phyloP scores from a whole-genome alignment of 2,797 vertebrate genomes.

The Cheirogaleus major region DNA sequence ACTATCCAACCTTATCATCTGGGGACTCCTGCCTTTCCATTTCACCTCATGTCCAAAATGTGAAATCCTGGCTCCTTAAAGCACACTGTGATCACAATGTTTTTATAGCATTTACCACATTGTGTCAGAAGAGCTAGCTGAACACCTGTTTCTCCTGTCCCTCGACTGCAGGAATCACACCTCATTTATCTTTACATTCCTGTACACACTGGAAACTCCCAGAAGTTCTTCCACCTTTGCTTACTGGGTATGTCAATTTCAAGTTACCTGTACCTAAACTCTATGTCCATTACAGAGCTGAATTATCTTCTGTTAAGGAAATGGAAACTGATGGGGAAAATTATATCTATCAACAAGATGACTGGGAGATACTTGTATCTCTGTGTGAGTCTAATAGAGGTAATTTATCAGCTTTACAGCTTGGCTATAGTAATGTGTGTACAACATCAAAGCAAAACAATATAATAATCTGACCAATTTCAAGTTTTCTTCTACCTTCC shows the following conservation, averaged over 20 bases:
- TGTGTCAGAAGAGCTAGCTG: neutral
- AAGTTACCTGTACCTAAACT: neutral
- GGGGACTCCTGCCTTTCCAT: neutral
- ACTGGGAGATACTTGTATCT: neutral
- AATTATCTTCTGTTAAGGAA: neutral
- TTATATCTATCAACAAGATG: neutral
- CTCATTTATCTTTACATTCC: neutral
- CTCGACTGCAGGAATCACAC: neutral
- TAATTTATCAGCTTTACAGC: neutral
- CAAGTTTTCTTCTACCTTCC: neutral
- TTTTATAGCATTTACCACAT: neutral
- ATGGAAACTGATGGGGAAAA: neutral
- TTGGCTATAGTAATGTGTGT: neutral
- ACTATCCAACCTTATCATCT: neutral
- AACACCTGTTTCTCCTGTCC: neutral
- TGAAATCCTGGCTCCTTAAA: neutral
- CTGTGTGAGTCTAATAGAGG: neutral
- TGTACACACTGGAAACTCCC: neutral
- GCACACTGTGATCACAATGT: neutral
- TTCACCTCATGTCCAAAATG: neutral
- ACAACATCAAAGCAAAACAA: neutral
- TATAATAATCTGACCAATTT: neutral
- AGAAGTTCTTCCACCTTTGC: neutral
- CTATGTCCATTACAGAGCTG: neutral
- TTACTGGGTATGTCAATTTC: neutral